phyloP scores from a whole-genome alignment of 2,113 vertebrate species.

The Atherinomorus stipes region DNA sequence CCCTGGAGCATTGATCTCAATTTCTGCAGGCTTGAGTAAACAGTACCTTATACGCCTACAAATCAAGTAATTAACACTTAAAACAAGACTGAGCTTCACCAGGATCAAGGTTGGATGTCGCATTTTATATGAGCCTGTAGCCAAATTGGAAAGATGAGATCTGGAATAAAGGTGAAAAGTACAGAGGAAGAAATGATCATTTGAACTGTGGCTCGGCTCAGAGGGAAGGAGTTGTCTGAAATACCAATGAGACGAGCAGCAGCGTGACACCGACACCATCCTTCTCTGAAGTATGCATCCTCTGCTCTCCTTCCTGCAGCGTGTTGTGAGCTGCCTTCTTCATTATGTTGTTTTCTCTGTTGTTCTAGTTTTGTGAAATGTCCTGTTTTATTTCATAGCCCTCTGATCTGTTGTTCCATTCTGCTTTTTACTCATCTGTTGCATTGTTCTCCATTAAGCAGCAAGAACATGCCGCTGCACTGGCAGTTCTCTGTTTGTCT shows the following conservation, averaged over 20 bases:
- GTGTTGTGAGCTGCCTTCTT: background rate
- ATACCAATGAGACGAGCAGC: slow-evolving; percentile 60
- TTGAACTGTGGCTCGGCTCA: slow-evolving; percentile 53
- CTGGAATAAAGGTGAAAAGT: slow-evolving; percentile 29
- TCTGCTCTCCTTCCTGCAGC: background rate
- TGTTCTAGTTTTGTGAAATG: slow-evolving; percentile 40
- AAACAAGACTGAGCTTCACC: slow-evolving; percentile 65
- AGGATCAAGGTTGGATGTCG: slow-evolving; percentile 68
- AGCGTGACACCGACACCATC: slow-evolving; percentile 37
- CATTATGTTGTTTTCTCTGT: slow-evolving; percentile 37
- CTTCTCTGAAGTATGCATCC: background rate
- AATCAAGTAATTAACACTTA: slow-evolving; percentile 83
- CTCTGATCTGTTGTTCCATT: slow-evolving; percentile 54
- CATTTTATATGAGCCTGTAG: slow-evolving; percentile 48
- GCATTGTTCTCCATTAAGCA: slow-evolving; percentile 70
- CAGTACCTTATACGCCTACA: slow-evolving; percentile 79
- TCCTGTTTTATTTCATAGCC: slow-evolving; percentile 47
- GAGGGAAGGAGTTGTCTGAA: slow-evolving; percentile 47
- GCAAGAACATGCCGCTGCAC: slow-evolving; percentile 46
- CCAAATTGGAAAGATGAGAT: slow-evolving; percentile 35
- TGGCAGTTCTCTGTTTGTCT: slow-evolving; percentile 47
- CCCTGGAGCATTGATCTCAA: slow-evolving; percentile 79
- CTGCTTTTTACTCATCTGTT: slow-evolving; percentile 43
- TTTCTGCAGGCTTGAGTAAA: slow-evolving; percentile 80
- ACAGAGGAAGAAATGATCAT: slow-evolving; percentile 54